Evolutionary conservation across 1,140 invertebrate species (phyloP).

Genomic region (Bombus impatiens): DNA sequence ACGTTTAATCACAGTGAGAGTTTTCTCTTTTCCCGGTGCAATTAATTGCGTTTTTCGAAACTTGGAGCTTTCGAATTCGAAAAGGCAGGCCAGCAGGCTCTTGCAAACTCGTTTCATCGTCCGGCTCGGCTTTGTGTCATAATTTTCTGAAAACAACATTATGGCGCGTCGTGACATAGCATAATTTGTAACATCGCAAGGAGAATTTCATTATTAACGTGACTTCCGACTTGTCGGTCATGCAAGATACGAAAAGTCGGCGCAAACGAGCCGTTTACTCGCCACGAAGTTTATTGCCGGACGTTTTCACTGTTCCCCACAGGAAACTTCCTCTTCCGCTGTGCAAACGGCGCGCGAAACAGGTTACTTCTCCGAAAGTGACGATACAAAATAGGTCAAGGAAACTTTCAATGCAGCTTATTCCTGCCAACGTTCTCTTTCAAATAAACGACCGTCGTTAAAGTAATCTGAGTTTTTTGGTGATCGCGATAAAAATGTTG

Average conservation of each 20-base stretch:
- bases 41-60: too few species aligned
- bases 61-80: neutral
- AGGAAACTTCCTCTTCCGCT: slow-evolving; percentile 21
- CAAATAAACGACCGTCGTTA: neutral
- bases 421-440: neutral
- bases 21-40: neutral
- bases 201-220: slow-evolving; percentile 28
- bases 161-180: too few species aligned
- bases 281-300: neutral
- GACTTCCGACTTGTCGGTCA: neutral
- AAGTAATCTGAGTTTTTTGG: neutral
- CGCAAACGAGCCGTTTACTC: slow-evolving; percentile 6
- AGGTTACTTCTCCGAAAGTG: neutral
- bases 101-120: neutral
- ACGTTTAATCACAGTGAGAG: neutral
- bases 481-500: neutral
- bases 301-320: neutral
- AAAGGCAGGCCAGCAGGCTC: neutral
- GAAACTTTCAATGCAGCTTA: neutral
- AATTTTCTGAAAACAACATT: too few species aligned
- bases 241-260: neutral
- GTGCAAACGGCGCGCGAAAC: slow-evolving; percentile 26
- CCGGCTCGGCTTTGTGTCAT: too few species aligned
- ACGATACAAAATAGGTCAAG: neutral
- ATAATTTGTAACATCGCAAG: neutral